Evolutionary conservation across 2,888 invertebrate species (phyloP), one percentile per base, ranked within the genome.

Genomic region (Noctua pronuba): DNA sequence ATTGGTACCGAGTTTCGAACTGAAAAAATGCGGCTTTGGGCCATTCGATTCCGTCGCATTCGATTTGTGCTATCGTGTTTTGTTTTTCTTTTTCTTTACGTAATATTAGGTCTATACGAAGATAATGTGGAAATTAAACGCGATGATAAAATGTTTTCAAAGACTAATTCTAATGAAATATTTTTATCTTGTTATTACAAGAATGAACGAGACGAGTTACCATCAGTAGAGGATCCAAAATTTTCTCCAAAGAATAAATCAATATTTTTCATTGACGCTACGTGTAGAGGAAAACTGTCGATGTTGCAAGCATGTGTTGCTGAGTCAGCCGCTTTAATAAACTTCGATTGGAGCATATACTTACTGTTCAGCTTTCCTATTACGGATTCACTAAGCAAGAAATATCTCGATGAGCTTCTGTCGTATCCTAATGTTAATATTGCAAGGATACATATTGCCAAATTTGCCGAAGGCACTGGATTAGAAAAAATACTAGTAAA

Each of bases 201-300:
- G 28, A 31, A 52, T 16, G 16, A 44, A 13, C 18, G 2, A 44
- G 80, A 62, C 18, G 6, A 35, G 18, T 80, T 78, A 13, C 73
- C 7, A 21, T 80, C 60, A 80, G 7, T 21, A 7, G 60, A 78
- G 11, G 60, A 80, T 13, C 35, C 18, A 21, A 35, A 1, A 5
- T 80, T 80, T 35, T 62, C 49, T 52, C 73, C 80, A 35, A 80
- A 80, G 28, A 4, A 62, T 13, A 62, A 44, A 28, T 73, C 80
- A 2, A 80, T 77, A 44, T 77, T 77, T 44, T 77, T 80, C 28
- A 77, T 77, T 77, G 80, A 77, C 24, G 35, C 77, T 18, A 10
- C 24, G 35, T 77, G 77, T 44, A 28, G 7, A 28, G 49, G 18
- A 24, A 52, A 24, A 73, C n/a, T 77, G 4, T 18, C 80, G 2